Evolutionary conservation across 2,797 vertebrate genomes (phyloP).

Genomic region (Kryptopterus vitreolus): DNA sequence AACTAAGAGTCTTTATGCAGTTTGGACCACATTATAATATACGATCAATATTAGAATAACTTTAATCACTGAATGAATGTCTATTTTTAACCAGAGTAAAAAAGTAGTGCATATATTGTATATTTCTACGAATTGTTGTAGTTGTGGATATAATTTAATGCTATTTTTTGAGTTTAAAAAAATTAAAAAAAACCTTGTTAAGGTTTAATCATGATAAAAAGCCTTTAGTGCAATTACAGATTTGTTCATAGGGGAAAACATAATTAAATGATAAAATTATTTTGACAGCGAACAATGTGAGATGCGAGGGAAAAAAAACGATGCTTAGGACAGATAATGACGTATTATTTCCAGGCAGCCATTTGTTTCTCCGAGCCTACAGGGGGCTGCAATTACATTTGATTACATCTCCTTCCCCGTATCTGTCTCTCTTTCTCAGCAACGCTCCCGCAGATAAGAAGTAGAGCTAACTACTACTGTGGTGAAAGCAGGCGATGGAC

Average conservation of each 20-base stretch:
- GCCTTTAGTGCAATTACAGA: background rate
- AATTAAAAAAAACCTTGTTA: background rate
- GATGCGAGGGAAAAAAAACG: background rate
- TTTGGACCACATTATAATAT: background rate
- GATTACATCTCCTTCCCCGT: slow-evolving; percentile 34
- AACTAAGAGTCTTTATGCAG: too few species aligned
- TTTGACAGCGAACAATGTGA: background rate
- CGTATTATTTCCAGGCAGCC: background rate
- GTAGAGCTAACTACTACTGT: slow-evolving; percentile 21
- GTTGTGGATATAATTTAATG: background rate
- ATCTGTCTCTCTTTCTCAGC: slow-evolving; percentile 33
- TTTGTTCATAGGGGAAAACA: background rate
- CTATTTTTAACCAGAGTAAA: background rate
- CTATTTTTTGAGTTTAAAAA: background rate
- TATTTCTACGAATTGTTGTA: background rate
- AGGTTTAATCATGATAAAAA: background rate
- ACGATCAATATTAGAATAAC: background rate
- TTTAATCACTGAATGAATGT: background rate
- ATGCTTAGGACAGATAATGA: background rate
- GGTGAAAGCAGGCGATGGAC: slow-evolving; percentile 6
- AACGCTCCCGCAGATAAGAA: slow-evolving; percentile 36
- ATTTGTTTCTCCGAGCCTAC: background rate
- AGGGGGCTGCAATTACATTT: background rate
- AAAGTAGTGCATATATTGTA: background rate
- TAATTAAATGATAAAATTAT: too few species aligned